Percentiles rank a stretch among this genome's conserved stretches.
phyloP scores from a whole-genome alignment of 2,113 vertebrate genomes.

The Perca fluviatilis region DNA sequence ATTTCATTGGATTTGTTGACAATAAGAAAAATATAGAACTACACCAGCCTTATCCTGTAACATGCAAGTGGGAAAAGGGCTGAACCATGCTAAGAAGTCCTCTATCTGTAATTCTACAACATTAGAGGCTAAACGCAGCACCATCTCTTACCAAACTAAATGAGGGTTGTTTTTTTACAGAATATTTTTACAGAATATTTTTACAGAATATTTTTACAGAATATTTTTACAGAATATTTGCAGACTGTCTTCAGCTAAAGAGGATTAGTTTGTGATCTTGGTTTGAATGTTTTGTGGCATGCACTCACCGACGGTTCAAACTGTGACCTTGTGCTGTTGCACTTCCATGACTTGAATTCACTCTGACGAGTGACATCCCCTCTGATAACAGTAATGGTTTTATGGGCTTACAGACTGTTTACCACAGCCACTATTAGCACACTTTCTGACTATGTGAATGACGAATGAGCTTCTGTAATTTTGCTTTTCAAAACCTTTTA shows the following conservation, averaged over 20 bases:
- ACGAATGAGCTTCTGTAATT: conserved; percentile 3
- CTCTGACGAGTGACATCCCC: neutral
- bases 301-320: neutral
- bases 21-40: neutral
- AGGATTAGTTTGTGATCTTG: neutral
- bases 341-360: conserved; percentile 38
- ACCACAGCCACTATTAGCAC: neutral
- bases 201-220: neutral
- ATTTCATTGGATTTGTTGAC: neutral
- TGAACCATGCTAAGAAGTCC: neutral
- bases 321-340: conserved; percentile 21
- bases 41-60: neutral
- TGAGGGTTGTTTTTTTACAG: neutral
- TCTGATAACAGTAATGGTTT: neutral
- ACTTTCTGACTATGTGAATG: conserved; percentile 11
- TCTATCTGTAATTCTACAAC: neutral
- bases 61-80: neutral
- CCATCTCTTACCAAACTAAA: neutral
- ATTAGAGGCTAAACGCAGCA: neutral
- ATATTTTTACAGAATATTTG: neutral
- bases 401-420: neutral
- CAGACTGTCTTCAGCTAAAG: neutral
- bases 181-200: neutral
- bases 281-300: neutral
- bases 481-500: neutral